These are phyloP conservation scores for Sorex fumeus DNA, from an alignment of 2,113 vertebrate genomes.

Conservation along the genomic window DNA sequence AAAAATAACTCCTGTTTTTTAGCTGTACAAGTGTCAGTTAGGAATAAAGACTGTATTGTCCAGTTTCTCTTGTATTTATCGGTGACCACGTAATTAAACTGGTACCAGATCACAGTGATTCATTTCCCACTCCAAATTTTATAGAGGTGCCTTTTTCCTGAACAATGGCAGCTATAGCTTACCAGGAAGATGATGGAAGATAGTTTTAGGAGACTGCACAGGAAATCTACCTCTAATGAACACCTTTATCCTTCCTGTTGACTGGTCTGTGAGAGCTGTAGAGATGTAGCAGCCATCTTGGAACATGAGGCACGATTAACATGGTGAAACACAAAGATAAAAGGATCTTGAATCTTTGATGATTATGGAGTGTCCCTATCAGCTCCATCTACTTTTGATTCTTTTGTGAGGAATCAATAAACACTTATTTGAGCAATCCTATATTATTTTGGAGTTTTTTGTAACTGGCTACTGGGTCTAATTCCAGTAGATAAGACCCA, in stretches of 20 bases:
- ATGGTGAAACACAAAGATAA: not conserved
- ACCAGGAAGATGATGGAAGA: not conserved
- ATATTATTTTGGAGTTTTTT: constrained; percentile 45
- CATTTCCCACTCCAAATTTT: not conserved
- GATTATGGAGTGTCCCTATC: not conserved
- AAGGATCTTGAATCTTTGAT: not conserved
- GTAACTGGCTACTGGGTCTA: not conserved
- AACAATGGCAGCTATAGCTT: not conserved
- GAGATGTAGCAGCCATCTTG: not conserved
- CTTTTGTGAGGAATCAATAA: not conserved
- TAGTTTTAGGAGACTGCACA: not conserved
- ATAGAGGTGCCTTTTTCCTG: not conserved
- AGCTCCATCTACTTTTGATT: not conserved
- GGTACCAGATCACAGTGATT: not conserved
- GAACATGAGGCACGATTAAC: not conserved
- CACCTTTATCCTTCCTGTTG: constrained; percentile 14
- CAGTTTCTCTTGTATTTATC: not conserved
- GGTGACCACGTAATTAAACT: not conserved
- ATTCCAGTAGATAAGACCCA: not conserved
- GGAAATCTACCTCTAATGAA: not conserved
- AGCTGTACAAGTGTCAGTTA: not conserved
- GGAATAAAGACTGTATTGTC: not conserved
- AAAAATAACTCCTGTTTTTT: constrained; percentile 56
- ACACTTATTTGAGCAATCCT: not conserved
- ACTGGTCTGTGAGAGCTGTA: not conserved